Evolutionary conservation across 2,113 vertebrate species (phyloP).

Genomic region (Telmatochromis sp.): DNA sequence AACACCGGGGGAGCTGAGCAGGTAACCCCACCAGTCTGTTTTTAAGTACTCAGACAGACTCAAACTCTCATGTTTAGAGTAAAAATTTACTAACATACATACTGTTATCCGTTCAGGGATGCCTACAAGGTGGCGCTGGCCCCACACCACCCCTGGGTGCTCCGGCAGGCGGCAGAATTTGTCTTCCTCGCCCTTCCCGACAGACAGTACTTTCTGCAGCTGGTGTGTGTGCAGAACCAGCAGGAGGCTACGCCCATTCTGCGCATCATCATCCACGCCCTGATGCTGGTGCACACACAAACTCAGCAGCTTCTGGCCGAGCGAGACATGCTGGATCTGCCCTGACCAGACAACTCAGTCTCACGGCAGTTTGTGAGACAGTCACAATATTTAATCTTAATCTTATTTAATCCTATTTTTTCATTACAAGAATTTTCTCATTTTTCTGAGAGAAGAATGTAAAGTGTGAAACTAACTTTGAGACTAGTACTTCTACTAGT

Average conservation of each 20-base stretch:
- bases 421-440: not conserved
- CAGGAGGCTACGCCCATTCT: conserved; percentile 55
- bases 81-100: not conserved
- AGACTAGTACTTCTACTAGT: not conserved
- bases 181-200: conserved; percentile 76
- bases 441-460: not conserved
- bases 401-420: not conserved
- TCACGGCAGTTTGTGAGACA: not conserved
- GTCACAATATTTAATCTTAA: not conserved
- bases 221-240: conserved; percentile 61
- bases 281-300: conserved; percentile 20
- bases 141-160: conserved; percentile 76
- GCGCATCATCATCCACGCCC: conserved; percentile 35
- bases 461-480: not conserved
- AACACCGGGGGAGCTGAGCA: conserved; percentile 45
- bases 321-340: conserved; percentile 44
- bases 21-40: not conserved
- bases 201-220: conserved; percentile 60
- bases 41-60: not conserved
- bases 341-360: not conserved
- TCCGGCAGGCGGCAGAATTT: conserved; percentile 69
- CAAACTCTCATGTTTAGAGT: not conserved
- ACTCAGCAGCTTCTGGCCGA: conserved; percentile 39
- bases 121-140: conserved; percentile 75
- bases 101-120: conserved; percentile 20